Evolutionary conservation across 2,888 invertebrate species (phyloP), one percentile per base, ranked within the genome.

Genomic region (Pseudococcus longispinus): DNA sequence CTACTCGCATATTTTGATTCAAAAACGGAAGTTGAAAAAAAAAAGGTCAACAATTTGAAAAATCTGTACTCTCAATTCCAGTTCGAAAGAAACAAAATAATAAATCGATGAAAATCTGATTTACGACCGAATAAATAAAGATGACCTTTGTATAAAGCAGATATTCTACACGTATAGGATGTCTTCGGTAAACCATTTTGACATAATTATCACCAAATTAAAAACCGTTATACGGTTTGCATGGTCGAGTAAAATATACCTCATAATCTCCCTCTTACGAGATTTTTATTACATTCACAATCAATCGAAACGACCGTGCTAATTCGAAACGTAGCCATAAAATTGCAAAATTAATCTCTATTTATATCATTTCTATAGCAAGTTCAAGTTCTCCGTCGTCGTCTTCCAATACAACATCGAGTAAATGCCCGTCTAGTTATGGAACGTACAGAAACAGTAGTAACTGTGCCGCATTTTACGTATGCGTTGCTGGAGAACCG

Each of bases 391-490:
- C 84, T 70, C 20, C 82, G 18, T 87, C 85, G 29, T 3, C 60
- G 23, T 60, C 60, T 60, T 37, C 70, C 32, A 87, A 87, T 23
- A 37, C 87, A 18, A 84, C 87, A 70, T 32, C 86, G 2, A 85
- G 84, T 26, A 83, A 90, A 18, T 94, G 94, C 89, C 92, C 91
- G 26, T 91, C 92, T 86, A 92, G 92, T 88, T 93, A 93, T 89
- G 93, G 94, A 80, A 92, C 93, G 1, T 94, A 93, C 91, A 91
- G 94, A 88, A 93, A 93, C 90, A 91, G 92, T 87, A 91, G 90
- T 32, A 92, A 93, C 90, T 95, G 95, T 89, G 93, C 92, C 88
- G 93, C 93, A 90, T 95, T 94, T 91, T 94, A 92, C 90, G 92
- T 94, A 60, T 95, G 95, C 89, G 92, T 93, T 89, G 90, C 92